phyloP scores from a whole-genome alignment of 2,113 vertebrate species.

The Nanger granti region DNA sequence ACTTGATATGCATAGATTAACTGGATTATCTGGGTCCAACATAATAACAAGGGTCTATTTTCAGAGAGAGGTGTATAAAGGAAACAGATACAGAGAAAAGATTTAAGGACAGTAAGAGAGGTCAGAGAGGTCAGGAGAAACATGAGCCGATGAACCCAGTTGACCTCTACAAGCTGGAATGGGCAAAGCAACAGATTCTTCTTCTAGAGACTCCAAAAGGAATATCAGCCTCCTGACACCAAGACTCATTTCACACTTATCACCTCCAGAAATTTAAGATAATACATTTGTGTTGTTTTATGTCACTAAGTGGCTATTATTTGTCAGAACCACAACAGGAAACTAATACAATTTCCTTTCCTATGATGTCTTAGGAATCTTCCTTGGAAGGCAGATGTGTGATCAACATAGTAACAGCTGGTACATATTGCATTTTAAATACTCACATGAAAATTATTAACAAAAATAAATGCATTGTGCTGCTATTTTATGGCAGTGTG shows the following conservation, averaged over 20 bases:
- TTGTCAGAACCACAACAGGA: not conserved
- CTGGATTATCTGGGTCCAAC: not conserved
- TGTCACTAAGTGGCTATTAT: not conserved
- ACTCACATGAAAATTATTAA: constrained; percentile 54
- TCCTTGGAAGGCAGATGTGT: not conserved
- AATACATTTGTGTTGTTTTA: not conserved
- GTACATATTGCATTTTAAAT: constrained; percentile 19
- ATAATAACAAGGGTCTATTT: not conserved
- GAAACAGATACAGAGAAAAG: not conserved
- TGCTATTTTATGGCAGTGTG: not conserved
- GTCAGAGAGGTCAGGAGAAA: not conserved
- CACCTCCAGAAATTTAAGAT: not conserved
- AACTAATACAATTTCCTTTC: not conserved
- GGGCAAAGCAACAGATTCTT: not conserved
- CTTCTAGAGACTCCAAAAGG: not conserved
- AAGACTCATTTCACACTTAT: not conserved
- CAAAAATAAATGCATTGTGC: constrained; percentile 17
- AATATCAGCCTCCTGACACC: not conserved
- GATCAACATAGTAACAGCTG: constrained; percentile 24
- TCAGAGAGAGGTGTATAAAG: not conserved
- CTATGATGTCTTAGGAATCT: not conserved
- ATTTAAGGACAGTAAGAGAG: not conserved
- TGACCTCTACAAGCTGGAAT: not conserved
- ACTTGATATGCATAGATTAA: not conserved
- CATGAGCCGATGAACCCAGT: not conserved